Evolutionary conservation across 2,113 vertebrate species (phyloP), one percentile per base, ranked within the genome.

Genomic region (Ptilorrhoa leucosticta): DNA sequence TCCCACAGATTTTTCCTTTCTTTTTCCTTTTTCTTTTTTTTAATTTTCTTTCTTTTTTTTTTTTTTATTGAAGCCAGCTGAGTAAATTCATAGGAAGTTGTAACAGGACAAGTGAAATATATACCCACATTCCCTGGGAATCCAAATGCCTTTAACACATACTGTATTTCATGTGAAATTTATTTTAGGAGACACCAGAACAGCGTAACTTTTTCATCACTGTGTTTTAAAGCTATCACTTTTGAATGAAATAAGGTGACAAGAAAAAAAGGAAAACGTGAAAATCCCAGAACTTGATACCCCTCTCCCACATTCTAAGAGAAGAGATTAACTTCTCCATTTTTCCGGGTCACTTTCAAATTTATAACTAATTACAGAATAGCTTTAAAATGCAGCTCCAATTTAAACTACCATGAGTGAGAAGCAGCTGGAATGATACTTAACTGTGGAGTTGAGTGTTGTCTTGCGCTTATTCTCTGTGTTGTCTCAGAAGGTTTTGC

Each of bases 21-120:
- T 60, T 88, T 93, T 87, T 33, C 26, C 10, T 35, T 50, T 30
- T 35, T n/a, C n/a, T n/a, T 73, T 78, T 82, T 66, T 76, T 83
- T 81, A 7, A 17, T 14, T n/a, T n/a, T n/a, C 5, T 63, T 89
- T 87, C 81, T 80, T 93, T 39, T 71, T 86, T 66, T 87, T 83
- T 85, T 63, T 92, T 93, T 92, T 20, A 98, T 98, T 97, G 87
- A 97, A 98, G 89, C 96, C 98, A 98, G 98, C 97, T 98, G 97
- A 98, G 73, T 95, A 97, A 98, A 98, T 96, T 97, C 95, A 79
- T 89, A 97, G 94, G 95, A 94, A 91, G 65, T 96, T 97, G 95
- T 94, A 97, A 92, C 80, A 93, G 92, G 95, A 97, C 95, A 97
- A 96, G 90, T 94, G 96, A 97, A 97, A 97, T 97, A 90, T 95